Evolutionary conservation across 2,797 vertebrate species (phyloP), one percentile per base, ranked within the genome.

Genomic region (Galaxias olidus): DNA sequence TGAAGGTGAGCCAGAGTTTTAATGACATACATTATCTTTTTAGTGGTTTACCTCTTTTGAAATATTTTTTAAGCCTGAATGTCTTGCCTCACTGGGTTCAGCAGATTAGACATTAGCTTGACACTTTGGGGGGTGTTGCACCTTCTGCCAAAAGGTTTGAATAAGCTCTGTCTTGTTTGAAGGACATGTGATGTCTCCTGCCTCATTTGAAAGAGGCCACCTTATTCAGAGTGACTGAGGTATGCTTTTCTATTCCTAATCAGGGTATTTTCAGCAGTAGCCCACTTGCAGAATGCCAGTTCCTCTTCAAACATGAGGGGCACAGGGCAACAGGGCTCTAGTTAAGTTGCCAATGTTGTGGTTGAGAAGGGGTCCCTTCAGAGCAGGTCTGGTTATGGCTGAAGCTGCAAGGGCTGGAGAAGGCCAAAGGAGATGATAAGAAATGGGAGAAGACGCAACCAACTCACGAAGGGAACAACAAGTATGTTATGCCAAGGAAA

Each of bases 151-250:
- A 65, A 52, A 18, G 0, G 4, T 67, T 48, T 58, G 53, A 65
- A 58, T 41, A 66, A 12, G 46, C 58, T 59, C 19, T 18, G 48
- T 53, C 67, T 63, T 10, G 46, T 52, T 10, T 40, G 51, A 54
- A 74, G 66, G 68, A 73, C 78, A 75, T 61, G 62, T 68, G 69
- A 80, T 48, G 68, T 51, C 45, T 51, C 8, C 56, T 6, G 67
- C 40, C 73, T 84, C 72, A 81, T 85, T 75, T 78, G 63, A 76
- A 56, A 65, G 65, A 66, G 67, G 69, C 80, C 73, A 75, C 76
- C 71, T 55, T 63, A 65, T 78, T 76, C 73, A 61, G 63, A 61
- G 66, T 59, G 75, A 82, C 73, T 59, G 41, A 0, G 41, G 51
- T 12, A 17, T n/a, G 49, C 62, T 62, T 59, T 51, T 17, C 77